These are phyloP conservation scores for Drosophila insularis DNA, from an alignment of 1,140 invertebrate genomes.

Conservation along the genomic window DNA sequence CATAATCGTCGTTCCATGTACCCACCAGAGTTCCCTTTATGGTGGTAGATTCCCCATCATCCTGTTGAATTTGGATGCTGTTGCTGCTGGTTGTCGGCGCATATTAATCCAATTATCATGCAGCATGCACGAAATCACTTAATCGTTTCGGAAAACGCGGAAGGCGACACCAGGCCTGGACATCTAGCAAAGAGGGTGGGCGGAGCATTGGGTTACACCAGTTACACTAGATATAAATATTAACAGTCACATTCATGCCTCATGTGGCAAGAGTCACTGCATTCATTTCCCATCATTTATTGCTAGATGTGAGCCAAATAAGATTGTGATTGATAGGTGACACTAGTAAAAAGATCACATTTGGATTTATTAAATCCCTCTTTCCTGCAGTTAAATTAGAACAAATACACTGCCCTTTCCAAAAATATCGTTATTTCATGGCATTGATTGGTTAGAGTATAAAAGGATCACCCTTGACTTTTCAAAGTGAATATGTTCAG, in stretches of 20 bases:
- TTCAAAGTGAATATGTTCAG: no score
- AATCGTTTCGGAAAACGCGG: constrained; percentile 63
- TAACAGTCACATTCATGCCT: background rate
- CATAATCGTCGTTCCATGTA: no score
- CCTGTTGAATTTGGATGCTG: constrained; percentile 26
- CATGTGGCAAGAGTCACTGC: background rate
- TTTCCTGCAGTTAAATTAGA: no score
- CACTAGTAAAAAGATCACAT: background rate
- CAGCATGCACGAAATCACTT: constrained; percentile 77
- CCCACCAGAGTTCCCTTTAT: background rate
- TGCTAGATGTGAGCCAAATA: background rate
- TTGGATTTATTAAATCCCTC: background rate
- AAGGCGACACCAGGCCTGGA: constrained; percentile 41
- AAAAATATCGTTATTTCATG: no score
- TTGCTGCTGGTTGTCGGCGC: constrained; percentile 65
- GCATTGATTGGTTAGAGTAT: no score
- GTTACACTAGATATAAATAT: constrained; percentile 26
- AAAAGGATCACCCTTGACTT: no score
- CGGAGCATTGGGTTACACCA: constrained; percentile 24
- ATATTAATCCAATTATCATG: constrained; percentile 82
- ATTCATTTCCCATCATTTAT: background rate
- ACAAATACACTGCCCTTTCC: no score
- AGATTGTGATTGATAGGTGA: background rate
- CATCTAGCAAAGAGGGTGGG: background rate
- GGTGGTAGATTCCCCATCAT: constrained; percentile 52